Conservation (phyloP, 1,140 invertebrate species). For the Argopecten irradians region DNA sequence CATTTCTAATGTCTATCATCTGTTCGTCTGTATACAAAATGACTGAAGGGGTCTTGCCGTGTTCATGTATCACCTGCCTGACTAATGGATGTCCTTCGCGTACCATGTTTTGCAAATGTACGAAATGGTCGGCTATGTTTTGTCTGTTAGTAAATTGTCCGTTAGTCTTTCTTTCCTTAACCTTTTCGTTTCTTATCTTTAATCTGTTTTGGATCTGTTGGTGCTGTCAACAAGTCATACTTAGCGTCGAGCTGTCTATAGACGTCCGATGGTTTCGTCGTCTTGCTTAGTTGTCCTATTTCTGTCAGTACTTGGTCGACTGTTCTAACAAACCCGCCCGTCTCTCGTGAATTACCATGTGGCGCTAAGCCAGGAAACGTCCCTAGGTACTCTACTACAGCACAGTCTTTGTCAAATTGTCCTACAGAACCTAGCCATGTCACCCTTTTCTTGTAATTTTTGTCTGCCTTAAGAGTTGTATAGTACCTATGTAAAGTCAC, state of each 20-base stretch:
- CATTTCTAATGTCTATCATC: slow-evolving; percentile 39
- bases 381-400: slow-evolving; percentile 48
- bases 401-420: neutral
- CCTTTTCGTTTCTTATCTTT: neutral
- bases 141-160: too few species aligned
- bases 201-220: neutral
- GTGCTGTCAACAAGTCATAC: slow-evolving; percentile 26
- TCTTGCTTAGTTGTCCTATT: slow-evolving; percentile 23
- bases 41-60: slow-evolving; percentile 33
- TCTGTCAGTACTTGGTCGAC: slow-evolving; percentile 30
- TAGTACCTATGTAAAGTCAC: slow-evolving; percentile 27
- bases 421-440: slow-evolving; percentile 24
- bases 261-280: slow-evolving; percentile 29
- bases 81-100: slow-evolving; percentile 2
- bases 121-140: slow-evolving; percentile 43
- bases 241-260: neutral
- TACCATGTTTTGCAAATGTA: slow-evolving; percentile 26
- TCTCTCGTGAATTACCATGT: slow-evolving; percentile 27
- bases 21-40: slow-evolving; percentile 49
- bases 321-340: slow-evolving; percentile 10
- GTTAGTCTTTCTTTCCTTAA: too few species aligned
- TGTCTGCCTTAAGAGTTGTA: slow-evolving; percentile 24
- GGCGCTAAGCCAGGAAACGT: slow-evolving; percentile 38
- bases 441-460: slow-evolving; percentile 41
- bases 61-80: neutral